phyloP scores from a whole-genome alignment of 2,888 invertebrate species.

The Apantesis nais region DNA sequence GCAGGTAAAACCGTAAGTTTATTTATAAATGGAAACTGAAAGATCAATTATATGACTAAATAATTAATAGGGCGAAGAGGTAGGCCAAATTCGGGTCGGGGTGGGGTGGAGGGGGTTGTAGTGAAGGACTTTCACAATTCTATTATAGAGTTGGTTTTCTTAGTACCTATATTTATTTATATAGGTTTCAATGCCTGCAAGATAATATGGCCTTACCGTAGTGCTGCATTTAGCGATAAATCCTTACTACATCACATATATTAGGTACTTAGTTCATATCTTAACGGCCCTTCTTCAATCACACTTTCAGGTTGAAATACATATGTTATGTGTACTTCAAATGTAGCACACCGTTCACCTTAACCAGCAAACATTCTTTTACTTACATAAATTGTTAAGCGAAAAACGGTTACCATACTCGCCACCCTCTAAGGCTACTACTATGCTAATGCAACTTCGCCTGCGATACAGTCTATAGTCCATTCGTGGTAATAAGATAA shows the following conservation, averaged over 20 bases:
- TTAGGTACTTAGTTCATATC: too few relatives aligned
- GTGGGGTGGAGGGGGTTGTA: background rate
- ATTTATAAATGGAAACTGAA: background rate
- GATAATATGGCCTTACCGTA: background rate
- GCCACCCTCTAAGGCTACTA: too few relatives aligned
- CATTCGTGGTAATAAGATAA: too few relatives aligned
- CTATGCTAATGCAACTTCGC: too few relatives aligned
- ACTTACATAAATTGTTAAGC: too few relatives aligned
- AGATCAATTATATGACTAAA: background rate
- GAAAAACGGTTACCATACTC: too few relatives aligned
- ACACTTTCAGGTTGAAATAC: too few relatives aligned
- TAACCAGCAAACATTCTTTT: background rate
- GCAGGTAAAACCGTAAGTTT: background rate
- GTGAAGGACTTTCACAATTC: background rate
- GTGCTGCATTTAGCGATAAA: background rate
- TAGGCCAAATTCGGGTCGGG: background rate
- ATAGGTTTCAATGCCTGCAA: background rate
- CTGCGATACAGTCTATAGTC: too few relatives aligned
- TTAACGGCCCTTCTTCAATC: background rate
- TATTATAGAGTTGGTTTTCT: background rate
- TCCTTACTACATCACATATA: too few relatives aligned
- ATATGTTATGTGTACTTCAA: too few relatives aligned
- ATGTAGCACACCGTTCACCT: too few relatives aligned
- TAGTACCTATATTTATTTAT: background rate
- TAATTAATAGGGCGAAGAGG: background rate